Percentiles rank a stretch among this genome's conserved stretches.
phyloP scores from a whole-genome alignment of 2,113 vertebrate genomes.

The Macrotus californicus region DNA sequence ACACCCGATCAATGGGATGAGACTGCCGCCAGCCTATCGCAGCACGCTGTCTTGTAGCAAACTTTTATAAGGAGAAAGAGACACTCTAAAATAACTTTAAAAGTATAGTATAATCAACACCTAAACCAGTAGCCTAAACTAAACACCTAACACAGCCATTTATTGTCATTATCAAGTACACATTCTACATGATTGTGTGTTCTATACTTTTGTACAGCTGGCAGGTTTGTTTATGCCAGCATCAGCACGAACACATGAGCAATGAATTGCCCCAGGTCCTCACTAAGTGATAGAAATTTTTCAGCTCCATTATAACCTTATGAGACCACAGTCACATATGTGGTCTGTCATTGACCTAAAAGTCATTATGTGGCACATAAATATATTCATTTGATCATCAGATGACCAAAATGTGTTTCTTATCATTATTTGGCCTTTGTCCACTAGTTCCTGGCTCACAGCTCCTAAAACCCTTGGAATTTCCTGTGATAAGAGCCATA shows the following conservation, averaged over 20 bases:
- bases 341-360: neutral
- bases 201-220: no score
- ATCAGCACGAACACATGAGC: neutral
- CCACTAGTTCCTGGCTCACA: neutral
- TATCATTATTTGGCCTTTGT: neutral
- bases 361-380: neutral
- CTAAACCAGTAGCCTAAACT: neutral
- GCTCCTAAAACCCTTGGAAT: neutral
- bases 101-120: neutral
- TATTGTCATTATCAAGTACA: neutral
- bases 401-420: neutral
- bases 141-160: neutral
- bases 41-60: neutral
- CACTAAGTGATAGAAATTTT: neutral
- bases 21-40: neutral
- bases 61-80: neutral
- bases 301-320: neutral
- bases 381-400: neutral
- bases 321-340: neutral
- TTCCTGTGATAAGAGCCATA: neutral
- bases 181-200: neutral
- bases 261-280: neutral
- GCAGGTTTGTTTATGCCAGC: neutral
- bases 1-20: neutral
- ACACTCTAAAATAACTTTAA: neutral